phyloP scores from a whole-genome alignment of 2,888 invertebrate species.

The Drepana falcataria region DNA sequence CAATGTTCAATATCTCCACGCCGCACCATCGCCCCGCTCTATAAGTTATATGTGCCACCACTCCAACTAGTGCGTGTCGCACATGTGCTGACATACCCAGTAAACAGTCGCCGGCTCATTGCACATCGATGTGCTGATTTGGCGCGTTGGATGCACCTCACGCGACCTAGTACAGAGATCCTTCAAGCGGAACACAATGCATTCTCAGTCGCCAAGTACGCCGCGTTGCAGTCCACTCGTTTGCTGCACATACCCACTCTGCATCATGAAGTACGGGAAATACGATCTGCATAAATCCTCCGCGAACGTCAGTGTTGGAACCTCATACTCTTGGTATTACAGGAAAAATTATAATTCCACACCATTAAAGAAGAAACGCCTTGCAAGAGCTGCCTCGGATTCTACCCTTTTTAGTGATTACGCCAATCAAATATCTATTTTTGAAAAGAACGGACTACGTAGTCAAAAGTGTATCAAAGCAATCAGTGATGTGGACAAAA shows the following conservation, averaged over 20 bases:
- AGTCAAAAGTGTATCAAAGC: conserved; percentile 62
- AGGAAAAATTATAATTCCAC: conserved; percentile 60
- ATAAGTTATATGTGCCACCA: conserved; percentile 61
- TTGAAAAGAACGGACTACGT: conserved; percentile 54
- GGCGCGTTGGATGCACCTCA: conserved; percentile 49
- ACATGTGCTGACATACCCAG: conserved; percentile 35
- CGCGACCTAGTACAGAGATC: conserved; percentile 37
- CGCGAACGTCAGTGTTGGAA: conserved; percentile 65
- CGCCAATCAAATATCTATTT: conserved; percentile 67
- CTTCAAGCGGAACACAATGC: conserved; percentile 60
- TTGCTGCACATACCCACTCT: conserved; percentile 44
- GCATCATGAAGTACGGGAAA: conserved; percentile 76
- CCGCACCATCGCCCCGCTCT: conserved; percentile 64
- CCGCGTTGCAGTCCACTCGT: conserved; percentile 50
- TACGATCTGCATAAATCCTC: conserved; percentile 73
- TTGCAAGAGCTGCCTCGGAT: conserved; percentile 63
- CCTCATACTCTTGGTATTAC: conserved; percentile 76
- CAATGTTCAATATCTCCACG: conserved; percentile 51
- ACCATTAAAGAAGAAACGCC: conserved; percentile 48
- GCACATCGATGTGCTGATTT: conserved; percentile 32
- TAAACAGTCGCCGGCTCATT: conserved; percentile 36
- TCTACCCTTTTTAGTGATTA: conserved; percentile 76
- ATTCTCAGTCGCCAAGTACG: conserved; percentile 51
- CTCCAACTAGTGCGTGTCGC: conserved; percentile 49
- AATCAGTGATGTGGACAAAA: conserved; percentile 61